phyloP scores from a whole-genome alignment of 2,113 vertebrate species.

The Aviceda subcristata region DNA sequence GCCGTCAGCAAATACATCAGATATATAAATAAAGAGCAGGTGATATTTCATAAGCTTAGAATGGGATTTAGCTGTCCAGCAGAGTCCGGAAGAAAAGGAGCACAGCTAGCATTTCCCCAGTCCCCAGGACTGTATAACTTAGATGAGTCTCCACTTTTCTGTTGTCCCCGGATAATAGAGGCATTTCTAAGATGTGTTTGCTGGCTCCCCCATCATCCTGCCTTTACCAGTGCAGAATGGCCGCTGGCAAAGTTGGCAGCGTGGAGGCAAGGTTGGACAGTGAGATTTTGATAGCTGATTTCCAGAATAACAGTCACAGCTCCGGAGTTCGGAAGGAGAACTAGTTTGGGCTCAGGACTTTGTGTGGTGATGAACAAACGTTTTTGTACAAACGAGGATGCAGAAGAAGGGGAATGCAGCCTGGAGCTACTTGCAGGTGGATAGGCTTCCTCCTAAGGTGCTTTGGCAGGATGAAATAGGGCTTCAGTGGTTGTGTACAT shows the following conservation, averaged over 20 bases:
- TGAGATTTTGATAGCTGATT: not conserved
- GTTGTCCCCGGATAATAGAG: not conserved
- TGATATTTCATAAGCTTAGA: constrained; percentile 15
- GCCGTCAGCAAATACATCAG: not conserved
- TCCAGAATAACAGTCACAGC: not conserved
- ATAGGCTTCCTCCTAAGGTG: not conserved
- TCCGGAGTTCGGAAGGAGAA: not conserved
- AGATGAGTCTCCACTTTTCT: not conserved
- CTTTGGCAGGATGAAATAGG: not conserved
- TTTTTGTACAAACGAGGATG: not conserved
- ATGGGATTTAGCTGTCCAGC: constrained; percentile 19
- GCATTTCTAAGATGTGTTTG: not conserved
- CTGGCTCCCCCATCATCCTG: not conserved
- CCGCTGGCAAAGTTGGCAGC: not conserved
- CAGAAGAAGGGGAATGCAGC: not conserved
- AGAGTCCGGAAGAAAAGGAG: not conserved
- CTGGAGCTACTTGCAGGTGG: not conserved
- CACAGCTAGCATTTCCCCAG: not conserved
- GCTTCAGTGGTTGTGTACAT: accelerated
- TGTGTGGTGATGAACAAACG: accelerated
- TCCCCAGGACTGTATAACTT: not conserved
- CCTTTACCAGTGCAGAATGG: not conserved
- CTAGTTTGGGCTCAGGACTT: not conserved
- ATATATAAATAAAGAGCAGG: not conserved
- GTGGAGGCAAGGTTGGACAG: not conserved